Evolutionary conservation across 2,888 invertebrate species (phyloP), one percentile per base, ranked within the genome.

Genomic region (Dicranocentrus wangi): DNA sequence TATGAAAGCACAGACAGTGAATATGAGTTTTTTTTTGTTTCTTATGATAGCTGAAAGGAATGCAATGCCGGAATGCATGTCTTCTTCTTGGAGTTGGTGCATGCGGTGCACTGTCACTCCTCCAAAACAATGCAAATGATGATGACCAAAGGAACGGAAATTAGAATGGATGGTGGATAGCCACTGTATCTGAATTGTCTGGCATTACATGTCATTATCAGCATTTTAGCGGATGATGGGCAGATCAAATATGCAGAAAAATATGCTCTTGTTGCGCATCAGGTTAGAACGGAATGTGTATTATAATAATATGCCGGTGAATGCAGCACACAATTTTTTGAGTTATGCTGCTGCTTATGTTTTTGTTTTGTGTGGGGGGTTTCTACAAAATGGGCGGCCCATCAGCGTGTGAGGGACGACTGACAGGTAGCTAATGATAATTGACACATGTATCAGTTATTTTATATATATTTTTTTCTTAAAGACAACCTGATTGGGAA

Each of bases 341-440:
- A n/a, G n/a, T n/a, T n/a, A n/a, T n/a, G n/a, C n/a, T n/a, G n/a
- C n/a, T n/a, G n/a, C n/a, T n/a, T n/a, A n/a, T n/a, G n/a, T 32
- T 32, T 32, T 32, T 32, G 32, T 10, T 63, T 8, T 42, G 25
- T 60, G 60, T 60, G 28, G 32, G 8, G 3, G n/a, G n/a, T n/a
- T n/a, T 60, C n/a, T 5, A 47, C 17, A 15, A 5, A 47, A 47
- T 47, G 23, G 21, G 19, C 23, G 55, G 55, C 21, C 21, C 2
- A 8, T 19, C 5, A 1, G 3, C 7, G 5, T 28, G 28, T 71
- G 70, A 55, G 68, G 63, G 43, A 25, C 25, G 72, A 76, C 72
- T 82, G 82, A 84, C 84, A 79, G 79, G 58, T 69, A 72, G 76
- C 82, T 82, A 81, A 84, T 84, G 79, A 79, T 82, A 84, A 84